These are phyloP conservation scores for Oophaga pumilio DNA, from an alignment of 2,113 vertebrate species.

Conservation along the genomic window DNA sequence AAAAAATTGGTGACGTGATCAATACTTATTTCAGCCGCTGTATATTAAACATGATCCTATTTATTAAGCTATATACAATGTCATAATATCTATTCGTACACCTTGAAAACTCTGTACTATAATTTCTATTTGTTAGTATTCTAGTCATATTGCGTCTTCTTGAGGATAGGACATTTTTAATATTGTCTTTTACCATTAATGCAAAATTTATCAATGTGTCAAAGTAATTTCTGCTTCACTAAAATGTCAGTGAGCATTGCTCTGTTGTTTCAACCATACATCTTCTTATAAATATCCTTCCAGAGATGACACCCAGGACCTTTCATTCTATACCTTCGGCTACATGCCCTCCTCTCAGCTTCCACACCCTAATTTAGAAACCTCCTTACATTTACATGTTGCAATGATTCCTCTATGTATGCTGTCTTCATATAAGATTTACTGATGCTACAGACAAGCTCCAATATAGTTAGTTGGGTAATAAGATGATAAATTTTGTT, in stretches of 20 bases:
- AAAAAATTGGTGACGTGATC: too few relatives aligned
- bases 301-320: constrained; percentile 1
- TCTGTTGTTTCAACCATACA: neutral
- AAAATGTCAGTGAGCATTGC: neutral
- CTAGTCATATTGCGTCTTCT: neutral
- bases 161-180: neutral
- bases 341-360: neutral
- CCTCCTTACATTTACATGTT: neutral
- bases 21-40: too few relatives aligned
- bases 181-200: neutral
- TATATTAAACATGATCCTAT: neutral
- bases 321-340: neutral
- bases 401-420: neutral
- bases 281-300: neutral
- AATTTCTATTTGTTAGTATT: neutral
- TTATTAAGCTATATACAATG: neutral
- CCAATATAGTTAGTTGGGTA: neutral
- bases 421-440: neutral
- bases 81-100: neutral
- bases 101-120: neutral
- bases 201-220: too few relatives aligned
- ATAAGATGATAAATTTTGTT: too few relatives aligned
- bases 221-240: neutral
- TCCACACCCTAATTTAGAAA: constrained; percentile 22
- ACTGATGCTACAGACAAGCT: neutral